Evolutionary conservation across 2,888 invertebrate species (phyloP), one percentile per base, ranked within the genome.

Genomic region (Cerastis leucographa): DNA sequence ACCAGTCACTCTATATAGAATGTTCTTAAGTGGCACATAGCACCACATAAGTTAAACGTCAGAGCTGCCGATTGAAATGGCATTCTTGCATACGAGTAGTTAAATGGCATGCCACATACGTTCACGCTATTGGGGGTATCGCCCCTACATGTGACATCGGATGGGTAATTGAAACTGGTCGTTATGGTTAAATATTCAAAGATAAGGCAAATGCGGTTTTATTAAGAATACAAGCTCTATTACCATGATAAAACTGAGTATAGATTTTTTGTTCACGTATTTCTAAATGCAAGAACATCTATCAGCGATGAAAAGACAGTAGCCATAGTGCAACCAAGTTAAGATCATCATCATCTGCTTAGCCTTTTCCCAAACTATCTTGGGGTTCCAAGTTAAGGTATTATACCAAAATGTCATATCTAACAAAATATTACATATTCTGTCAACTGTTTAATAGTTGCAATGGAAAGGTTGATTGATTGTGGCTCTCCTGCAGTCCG

Each of bases 51-150:
- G 54, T 74, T 64, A 65, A 44, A 78, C 75, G 54, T 76, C 76
- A 83, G 75, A 81, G 71, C 85, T 80, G 81, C 74, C 85, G 77
- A 86, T 87, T 82, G 74, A 69, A 85, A 80, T 80, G 83, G 80
- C 85, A 89, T 88, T 81, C 75, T 75, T 74, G 85, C 84, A 87
- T 77, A 77, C 80, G 42, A 74, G 64, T n/a, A 80, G 80, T 79
- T 72, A 80, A 78, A 59, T 79, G 71, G 76, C 90, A 87, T 85
- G 84, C 84, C 76, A 82, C 90, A 88, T 90, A 76, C 71, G 49
- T 77, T 80, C 90, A 91, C 88, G 90, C 66, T 69, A 85, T 42
- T 59, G 22, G 66, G 88, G 90, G 69, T 86, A 84, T 72, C 80
- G 81, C 89, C 88, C 90, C 75, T 72, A 29, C 6, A 49, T 40